Conservation (phyloP, 1,140 invertebrate species). For the Proctacanthus coquilletti region DNA sequence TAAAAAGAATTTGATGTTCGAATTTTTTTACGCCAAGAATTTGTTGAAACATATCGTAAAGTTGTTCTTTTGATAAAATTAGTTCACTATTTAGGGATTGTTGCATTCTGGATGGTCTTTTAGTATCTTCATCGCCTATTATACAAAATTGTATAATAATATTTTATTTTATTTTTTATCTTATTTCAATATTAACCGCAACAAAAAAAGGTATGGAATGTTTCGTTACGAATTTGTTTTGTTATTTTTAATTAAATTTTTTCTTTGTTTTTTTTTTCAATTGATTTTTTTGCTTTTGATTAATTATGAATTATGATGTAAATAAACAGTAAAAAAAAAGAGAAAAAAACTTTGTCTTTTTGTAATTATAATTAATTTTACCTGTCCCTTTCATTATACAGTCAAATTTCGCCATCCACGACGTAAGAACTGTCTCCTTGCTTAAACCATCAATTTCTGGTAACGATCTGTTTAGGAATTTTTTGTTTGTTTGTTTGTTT, state of each 20-base stretch:
- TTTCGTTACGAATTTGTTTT: not conserved
- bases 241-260: too few relatives aligned
- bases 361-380: constrained; percentile 16
- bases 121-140: constrained; percentile 70
- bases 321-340: not conserved
- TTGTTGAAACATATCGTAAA: constrained; percentile 99
- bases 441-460: constrained; percentile 98
- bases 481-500: too few relatives aligned
- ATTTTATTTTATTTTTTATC: too few relatives aligned
- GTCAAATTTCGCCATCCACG: constrained; percentile 99
- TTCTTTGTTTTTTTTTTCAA: too few relatives aligned
- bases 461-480: constrained; percentile 59
- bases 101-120: constrained; percentile 70
- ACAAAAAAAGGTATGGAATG: not conserved
- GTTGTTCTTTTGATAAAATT: constrained; percentile 88
- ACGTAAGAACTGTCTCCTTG: constrained; percentile 97
- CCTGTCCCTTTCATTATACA: constrained; percentile 86
- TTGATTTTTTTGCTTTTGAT: not conserved
- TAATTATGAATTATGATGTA: not conserved
- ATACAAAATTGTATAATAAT: constrained; percentile 11
- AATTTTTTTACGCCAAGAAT: constrained; percentile 98
- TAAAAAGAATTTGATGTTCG: constrained; percentile 98
- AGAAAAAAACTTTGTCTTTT: not conserved
- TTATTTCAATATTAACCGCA: too few relatives aligned
- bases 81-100: constrained; percentile 80